Percentiles rank a stretch among this genome's conserved stretches.
Evolutionary conservation across 1,140 invertebrate genomes (phyloP).

Genomic region (Aphaenogaster floridana): DNA sequence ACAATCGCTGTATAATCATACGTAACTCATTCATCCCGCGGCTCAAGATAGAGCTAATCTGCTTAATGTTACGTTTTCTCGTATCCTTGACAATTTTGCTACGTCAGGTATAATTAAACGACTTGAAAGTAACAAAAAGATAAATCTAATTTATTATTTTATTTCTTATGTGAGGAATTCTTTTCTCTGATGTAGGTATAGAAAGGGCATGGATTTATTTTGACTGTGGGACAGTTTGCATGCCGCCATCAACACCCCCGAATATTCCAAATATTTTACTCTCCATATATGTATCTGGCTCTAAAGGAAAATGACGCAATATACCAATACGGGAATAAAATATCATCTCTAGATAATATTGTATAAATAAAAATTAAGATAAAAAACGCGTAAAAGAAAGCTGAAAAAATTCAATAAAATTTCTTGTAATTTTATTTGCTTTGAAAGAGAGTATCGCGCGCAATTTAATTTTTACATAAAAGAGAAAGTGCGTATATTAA

Average conservation of each 20-base stretch:
- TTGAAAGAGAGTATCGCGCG: neutral
- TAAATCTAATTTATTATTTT: neutral
- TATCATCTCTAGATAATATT: neutral
- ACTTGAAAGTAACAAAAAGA: neutral
- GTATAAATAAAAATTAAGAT: neutral
- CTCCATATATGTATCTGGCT: constrained; percentile 26
- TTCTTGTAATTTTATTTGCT: neutral
- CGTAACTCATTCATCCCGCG: constrained; percentile 64
- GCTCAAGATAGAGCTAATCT: constrained; percentile 61
- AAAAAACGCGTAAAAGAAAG: neutral
- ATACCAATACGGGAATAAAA: neutral
- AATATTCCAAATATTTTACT: too few relatives aligned
- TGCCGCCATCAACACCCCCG: too few relatives aligned
- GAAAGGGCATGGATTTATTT: too few relatives aligned
- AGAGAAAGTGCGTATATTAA: neutral
- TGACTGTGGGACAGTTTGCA: too few relatives aligned
- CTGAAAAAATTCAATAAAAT: neutral
- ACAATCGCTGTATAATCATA: constrained; percentile 63
- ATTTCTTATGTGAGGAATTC: too few relatives aligned
- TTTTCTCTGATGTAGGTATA: too few relatives aligned
- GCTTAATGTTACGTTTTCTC: constrained; percentile 26
- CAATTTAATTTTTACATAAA: constrained; percentile 8
- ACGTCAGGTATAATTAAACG: neutral
- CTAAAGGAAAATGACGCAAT: neutral
- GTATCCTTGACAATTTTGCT: constrained; percentile 8